phyloP scores from a whole-genome alignment of 2,888 invertebrate species.

The Macrophya annulata region DNA sequence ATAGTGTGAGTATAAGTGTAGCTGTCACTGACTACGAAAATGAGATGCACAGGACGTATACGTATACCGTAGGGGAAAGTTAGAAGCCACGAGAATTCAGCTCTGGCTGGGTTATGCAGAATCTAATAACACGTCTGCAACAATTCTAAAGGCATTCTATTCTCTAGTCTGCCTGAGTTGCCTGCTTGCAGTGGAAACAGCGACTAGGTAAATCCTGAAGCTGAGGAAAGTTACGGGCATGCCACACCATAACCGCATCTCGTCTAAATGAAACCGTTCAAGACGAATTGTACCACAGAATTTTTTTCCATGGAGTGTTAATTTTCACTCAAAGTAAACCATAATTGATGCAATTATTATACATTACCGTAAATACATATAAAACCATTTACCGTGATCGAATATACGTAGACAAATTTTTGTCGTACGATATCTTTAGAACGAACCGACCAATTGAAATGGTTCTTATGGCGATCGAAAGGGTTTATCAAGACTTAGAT shows the following conservation, averaged over 20 bases:
- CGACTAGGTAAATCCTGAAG: constrained; percentile 12
- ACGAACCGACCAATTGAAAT: no score
- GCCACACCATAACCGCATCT: background rate
- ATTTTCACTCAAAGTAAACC: background rate
- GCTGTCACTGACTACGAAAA: constrained; percentile 27
- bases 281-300: background rate
- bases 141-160: constrained; percentile 52
- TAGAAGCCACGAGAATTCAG: constrained; percentile 50
- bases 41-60: constrained; percentile 20
- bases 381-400: no score
- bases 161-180: background rate
- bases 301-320: background rate
- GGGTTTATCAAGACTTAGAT: no score
- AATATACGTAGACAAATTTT: no score
- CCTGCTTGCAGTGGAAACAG: background rate
- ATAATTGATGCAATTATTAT: background rate
- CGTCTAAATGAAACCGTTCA: constrained; percentile 18
- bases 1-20: background rate
- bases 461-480: no score
- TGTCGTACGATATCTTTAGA: no score
- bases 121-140: constrained; percentile 54
- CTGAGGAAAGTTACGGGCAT: constrained; percentile 8
- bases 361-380: background rate
- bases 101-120: constrained; percentile 49
- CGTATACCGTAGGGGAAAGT: background rate